Conservation (phyloP, 1,140 invertebrate species). For the Temnothorax nylanderi region DNA sequence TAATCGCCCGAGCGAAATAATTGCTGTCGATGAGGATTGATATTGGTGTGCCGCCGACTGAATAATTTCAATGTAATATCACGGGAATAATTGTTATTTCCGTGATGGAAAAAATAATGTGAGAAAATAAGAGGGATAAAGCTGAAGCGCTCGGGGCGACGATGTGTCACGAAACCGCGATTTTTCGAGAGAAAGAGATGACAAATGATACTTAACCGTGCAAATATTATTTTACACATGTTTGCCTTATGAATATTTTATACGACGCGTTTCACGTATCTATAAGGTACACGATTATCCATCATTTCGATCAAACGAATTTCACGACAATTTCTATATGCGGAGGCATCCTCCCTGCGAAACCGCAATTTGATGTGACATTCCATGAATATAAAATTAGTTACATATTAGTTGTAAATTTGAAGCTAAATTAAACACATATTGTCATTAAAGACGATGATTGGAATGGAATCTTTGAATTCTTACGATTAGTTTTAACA, state of each 20-base stretch:
- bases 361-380: slow-evolving; percentile 21
- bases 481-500: neutral
- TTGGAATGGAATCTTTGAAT: neutral
- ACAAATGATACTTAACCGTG: neutral
- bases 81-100: neutral
- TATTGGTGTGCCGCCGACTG: neutral
- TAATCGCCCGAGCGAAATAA: slow-evolving; percentile 16
- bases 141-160: neutral
- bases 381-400: slow-evolving; percentile 28
- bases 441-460: neutral
- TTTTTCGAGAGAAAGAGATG: neutral
- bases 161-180: neutral
- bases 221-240: neutral
- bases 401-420: slow-evolving; percentile 18
- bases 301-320: slow-evolving; percentile 29
- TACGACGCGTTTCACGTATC: neutral
- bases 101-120: neutral
- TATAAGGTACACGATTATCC: slow-evolving; percentile 14
- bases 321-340: slow-evolving; percentile 41
- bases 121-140: neutral
- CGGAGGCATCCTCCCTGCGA: neutral
- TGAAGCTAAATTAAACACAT: neutral
- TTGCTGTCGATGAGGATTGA: neutral
- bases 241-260: slow-evolving; percentile 47
- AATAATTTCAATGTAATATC: slow-evolving; percentile 35